Conservation (phyloP, 2,113 vertebrate species). For the Phoxinus phoxinus region DNA sequence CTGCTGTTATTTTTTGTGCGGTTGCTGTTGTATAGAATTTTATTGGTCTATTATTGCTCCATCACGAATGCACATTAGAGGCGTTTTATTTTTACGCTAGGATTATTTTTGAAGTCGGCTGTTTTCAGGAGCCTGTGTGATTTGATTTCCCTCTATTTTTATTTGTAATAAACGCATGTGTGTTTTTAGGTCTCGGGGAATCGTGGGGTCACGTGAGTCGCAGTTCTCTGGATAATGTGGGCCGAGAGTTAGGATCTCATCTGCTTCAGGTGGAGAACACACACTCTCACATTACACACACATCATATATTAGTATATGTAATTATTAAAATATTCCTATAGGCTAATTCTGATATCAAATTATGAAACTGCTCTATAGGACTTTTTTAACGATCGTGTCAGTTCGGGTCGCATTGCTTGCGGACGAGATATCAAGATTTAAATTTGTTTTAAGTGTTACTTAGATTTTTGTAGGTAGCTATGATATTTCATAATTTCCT, state of each 20-base stretch:
- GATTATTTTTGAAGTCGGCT: neutral
- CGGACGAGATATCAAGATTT: neutral
- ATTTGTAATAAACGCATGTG: neutral
- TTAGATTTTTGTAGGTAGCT: neutral
- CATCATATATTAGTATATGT: neutral
- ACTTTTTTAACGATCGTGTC: neutral
- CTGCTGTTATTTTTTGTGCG: neutral
- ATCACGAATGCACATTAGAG: neutral
- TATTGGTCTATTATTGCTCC: neutral
- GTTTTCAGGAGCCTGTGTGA: neutral
- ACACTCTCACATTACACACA: neutral
- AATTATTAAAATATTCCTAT: constrained; percentile 12
- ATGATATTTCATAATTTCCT: neutral
- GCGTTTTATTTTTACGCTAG: neutral
- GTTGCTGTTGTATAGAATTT: neutral
- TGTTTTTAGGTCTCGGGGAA: constrained; percentile 88
- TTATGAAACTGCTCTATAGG: neutral
- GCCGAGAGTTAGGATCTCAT: constrained; percentile 92
- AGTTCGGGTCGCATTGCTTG: neutral
- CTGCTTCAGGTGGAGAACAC: constrained; percentile 86
- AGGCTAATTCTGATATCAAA: neutral
- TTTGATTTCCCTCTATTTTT: neutral
- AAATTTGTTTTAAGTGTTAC: neutral
- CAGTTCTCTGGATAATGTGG: constrained; percentile 89
- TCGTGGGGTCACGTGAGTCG: constrained; percentile 94